Evolutionary conservation across 2,888 invertebrate genomes (phyloP).

Genomic region (Heteromurus nitidus): DNA sequence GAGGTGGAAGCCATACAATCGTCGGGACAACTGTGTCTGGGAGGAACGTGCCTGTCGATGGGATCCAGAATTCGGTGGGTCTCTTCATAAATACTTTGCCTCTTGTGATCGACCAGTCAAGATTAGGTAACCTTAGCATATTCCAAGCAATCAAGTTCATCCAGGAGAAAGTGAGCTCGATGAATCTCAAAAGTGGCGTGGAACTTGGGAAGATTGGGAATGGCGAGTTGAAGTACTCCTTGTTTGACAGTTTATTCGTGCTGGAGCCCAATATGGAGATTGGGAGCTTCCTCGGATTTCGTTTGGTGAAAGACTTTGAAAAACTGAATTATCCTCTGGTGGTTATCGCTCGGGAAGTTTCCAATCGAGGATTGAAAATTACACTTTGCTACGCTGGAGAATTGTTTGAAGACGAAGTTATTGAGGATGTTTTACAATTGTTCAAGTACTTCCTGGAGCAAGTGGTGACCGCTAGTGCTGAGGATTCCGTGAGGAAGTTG

Average conservation of each 20-base stretch:
- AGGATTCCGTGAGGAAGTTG: background rate
- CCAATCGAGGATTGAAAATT: too few species aligned
- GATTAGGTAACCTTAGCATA: too few species aligned
- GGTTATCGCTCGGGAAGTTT: slow-evolving; percentile 17
- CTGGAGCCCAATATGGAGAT: background rate
- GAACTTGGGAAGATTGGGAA: background rate
- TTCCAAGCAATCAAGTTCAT: background rate
- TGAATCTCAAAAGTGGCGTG: slow-evolving; percentile 22
- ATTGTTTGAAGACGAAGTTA: background rate
- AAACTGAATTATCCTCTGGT: slow-evolving; percentile 41
- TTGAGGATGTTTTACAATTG: slow-evolving; percentile 11
- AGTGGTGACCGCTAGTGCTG: background rate
- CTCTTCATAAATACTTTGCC: slow-evolving; percentile 47
- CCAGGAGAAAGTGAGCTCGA: background rate
- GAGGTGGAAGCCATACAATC: slow-evolving; percentile 14
- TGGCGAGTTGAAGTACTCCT: background rate
- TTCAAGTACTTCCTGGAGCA: slow-evolving; percentile 8
- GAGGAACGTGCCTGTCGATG: slow-evolving; percentile 19
- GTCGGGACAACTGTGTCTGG: slow-evolving; percentile 26
- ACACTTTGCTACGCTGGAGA: slow-evolving; percentile 18
- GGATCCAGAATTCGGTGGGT: slow-evolving; percentile 29
- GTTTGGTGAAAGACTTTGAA: slow-evolving; percentile 12
- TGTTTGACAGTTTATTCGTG: slow-evolving; percentile 42
- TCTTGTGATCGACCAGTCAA: slow-evolving; percentile 20
- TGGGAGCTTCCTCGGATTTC: background rate